Evolutionary conservation across 2,797 vertebrate species (phyloP).

Genomic region (Melanotaenia trifasciata): DNA sequence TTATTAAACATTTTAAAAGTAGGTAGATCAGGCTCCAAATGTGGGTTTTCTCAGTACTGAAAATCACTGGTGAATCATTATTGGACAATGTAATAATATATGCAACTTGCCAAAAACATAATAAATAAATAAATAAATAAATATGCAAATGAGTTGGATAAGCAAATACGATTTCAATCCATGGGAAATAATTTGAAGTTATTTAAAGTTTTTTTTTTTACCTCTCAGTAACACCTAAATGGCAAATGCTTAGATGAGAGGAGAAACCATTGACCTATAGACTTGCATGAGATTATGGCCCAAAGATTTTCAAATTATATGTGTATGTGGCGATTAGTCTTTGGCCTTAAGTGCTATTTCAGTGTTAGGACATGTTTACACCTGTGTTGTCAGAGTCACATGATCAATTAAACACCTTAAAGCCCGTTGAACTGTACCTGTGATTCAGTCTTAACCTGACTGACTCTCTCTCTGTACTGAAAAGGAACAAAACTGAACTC

Average conservation of each 20-base stretch:
- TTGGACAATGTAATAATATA: too few species aligned
- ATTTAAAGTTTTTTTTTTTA: neutral
- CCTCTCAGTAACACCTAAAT: neutral
- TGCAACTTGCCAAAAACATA: too few species aligned
- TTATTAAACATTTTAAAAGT: too few species aligned
- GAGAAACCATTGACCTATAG: neutral
- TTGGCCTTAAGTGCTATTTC: neutral
- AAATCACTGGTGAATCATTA: too few species aligned
- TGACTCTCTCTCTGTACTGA: neutral
- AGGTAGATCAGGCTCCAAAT: too few species aligned
- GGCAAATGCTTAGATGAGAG: neutral
- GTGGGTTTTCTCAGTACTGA: too few species aligned
- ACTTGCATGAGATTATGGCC: neutral
- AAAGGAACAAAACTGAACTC: neutral
- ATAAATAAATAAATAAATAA: too few species aligned
- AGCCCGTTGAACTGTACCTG: conserved; percentile 2
- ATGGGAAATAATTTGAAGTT: neutral
- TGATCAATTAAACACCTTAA: conserved; percentile 20
- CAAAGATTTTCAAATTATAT: neutral
- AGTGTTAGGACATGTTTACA: neutral
- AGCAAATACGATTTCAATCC: neutral
- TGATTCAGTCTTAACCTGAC: neutral
- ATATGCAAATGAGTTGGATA: too few species aligned
- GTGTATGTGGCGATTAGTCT: neutral
- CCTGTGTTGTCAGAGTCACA: conserved; percentile 6